Evolutionary conservation across 2,888 invertebrate species (phyloP).

Genomic region (Teleiodes luculella): DNA sequence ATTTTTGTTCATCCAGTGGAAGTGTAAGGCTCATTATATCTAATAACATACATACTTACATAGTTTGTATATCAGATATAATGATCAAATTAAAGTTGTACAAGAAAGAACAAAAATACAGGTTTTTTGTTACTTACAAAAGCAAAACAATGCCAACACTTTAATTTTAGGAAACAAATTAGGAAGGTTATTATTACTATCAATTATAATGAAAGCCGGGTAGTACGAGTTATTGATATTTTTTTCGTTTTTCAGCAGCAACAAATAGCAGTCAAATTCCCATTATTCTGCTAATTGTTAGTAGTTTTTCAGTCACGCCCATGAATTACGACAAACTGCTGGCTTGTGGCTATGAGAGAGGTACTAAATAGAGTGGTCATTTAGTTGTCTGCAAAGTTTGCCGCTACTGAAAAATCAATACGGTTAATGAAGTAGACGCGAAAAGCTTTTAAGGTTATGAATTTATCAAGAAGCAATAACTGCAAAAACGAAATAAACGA

Average conservation of each 20-base stretch:
- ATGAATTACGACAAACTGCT: conserved; percentile 33
- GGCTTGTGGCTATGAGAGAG: conserved; percentile 13
- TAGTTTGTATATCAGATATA: no score
- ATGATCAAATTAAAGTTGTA: no score
- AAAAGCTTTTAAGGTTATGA: neutral
- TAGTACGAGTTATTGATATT: neutral
- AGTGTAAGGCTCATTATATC: no score
- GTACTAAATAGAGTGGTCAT: neutral
- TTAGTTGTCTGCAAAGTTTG: conserved; percentile 4
- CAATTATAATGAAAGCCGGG: no score
- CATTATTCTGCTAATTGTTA: conserved; percentile 35
- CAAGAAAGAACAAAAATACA: no score
- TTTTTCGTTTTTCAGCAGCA: conserved; percentile 1
- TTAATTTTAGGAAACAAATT: no score
- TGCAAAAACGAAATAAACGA: neutral
- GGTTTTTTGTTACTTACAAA: no score
- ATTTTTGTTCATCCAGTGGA: no score
- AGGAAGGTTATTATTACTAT: no score
- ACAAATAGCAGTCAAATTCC: conserved; percentile 7
- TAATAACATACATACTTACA: no score
- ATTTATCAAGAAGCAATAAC: neutral
- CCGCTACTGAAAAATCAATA: neutral
- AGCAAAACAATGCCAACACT: no score
- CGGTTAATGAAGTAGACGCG: neutral
- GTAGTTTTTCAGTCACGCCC: conserved; percentile 35